Conservation (phyloP, 2,113 vertebrate genomes). For the Scatophagus argus region DNA sequence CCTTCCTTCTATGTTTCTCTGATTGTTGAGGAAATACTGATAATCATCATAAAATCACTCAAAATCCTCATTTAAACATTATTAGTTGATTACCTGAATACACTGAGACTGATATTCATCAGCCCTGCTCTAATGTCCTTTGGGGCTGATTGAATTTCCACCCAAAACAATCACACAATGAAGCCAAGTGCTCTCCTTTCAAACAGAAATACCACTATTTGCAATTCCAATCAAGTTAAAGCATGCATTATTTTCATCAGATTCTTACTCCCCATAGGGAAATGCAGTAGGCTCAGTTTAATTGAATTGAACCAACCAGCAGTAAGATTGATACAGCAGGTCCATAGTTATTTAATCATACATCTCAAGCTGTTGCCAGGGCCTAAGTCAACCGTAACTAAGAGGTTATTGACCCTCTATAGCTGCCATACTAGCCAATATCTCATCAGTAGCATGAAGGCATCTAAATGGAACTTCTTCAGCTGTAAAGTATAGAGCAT, state of each 20-base stretch:
- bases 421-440: conserved; percentile 40
- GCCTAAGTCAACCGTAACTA: conserved; percentile 49
- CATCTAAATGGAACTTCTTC: neutral
- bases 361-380: conserved; percentile 25
- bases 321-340: conserved; percentile 44
- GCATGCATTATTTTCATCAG: conserved; percentile 50
- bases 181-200: conserved; percentile 21
- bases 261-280: conserved; percentile 19
- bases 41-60: conserved; percentile 1
- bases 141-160: conserved; percentile 43
- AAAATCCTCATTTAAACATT: conserved; percentile 13
- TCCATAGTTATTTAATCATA: conserved; percentile 15
- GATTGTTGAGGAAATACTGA: neutral
- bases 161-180: conserved; percentile 29
- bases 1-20: neutral
- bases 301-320: conserved; percentile 54
- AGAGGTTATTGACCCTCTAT: conserved; percentile 52
- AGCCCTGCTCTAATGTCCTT: conserved; percentile 17
- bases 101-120: neutral
- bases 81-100: conserved; percentile 18
- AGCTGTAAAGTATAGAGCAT: neutral
- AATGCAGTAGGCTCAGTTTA: conserved; percentile 12
- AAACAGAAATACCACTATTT: conserved; percentile 55
- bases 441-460: conserved; percentile 16
- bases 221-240: conserved; percentile 46